Evolutionary conservation across 92 coral and sea anemone genomes (phyloP), one percentile per base, ranked within the genome.

Genomic region (Parazoanthus swiftii): DNA sequence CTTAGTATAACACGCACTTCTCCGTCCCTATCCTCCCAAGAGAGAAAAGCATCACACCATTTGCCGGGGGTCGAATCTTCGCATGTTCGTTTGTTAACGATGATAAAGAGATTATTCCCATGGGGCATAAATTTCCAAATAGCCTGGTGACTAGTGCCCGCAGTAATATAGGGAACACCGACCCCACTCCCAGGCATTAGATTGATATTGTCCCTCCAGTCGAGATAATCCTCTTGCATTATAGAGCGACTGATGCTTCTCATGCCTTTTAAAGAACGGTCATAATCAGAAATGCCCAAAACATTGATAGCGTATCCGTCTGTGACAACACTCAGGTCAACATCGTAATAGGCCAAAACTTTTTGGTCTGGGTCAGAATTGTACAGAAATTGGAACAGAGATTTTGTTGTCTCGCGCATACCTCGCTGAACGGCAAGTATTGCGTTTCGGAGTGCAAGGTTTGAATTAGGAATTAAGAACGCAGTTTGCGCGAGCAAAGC

Each of bases 401-500:
- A 39, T 77, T 77, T 77, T 51, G 44, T 20, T 77, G 44, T 77
- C 10, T n/a, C n/a, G 23, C 81, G 81, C 13, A 36, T 1, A 16
- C 33, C 54, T 33, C 18, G 10, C 54, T 77, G 81, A 5, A 77
- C 81, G 18, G 54, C 81, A 26, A 77, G n/a, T n/a, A 77, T 77
- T 6, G 81, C 81, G 1, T 23, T 51, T 33, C 46, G 50, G 5
- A 39, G 81, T 20, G 25, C 54, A 23, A 20, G 23, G 20, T 39
- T 51, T 8, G 44, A 20, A 6, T 77, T 51, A 21, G 81, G 81
- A 39, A 67, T 46, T 43, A 85, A n/a, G 5, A 46, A 50, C 15
- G 88, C 88, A 39, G 88, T 85, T 73, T 85, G 79, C 54, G 43
- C 78, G 33, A 85, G 43, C 23, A 85, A 66, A 35, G 58, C 56